phyloP scores from a whole-genome alignment of 1,140 invertebrate species.

The Diachasmimorpha longicaudata region DNA sequence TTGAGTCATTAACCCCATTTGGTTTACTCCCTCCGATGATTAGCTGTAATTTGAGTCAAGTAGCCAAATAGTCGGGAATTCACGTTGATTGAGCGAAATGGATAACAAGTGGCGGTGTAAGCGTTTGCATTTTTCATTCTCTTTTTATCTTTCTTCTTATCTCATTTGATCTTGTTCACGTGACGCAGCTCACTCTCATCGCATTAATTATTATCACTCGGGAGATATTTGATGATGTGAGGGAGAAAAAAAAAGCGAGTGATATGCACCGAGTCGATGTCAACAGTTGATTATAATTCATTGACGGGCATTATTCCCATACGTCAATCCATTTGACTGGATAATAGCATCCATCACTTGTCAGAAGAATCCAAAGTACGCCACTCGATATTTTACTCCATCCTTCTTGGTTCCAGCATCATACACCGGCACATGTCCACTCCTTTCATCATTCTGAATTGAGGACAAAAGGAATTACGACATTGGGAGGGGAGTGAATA shows the following conservation, averaged over 20 bases:
- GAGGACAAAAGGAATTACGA: background rate
- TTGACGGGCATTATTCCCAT: background rate
- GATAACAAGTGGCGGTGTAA: background rate
- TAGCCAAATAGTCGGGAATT: slow-evolving; percentile 27
- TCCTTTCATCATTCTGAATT: background rate
- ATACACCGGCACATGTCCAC: background rate
- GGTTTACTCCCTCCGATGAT: slow-evolving; percentile 7
- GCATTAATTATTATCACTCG: background rate
- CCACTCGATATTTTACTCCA: background rate
- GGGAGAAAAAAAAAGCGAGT: background rate
- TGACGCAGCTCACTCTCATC: background rate
- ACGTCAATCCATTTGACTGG: background rate
- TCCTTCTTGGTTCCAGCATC: background rate
- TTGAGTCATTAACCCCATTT: slow-evolving; percentile 4
- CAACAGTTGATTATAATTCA: background rate
- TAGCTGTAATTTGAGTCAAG: slow-evolving; percentile 30
- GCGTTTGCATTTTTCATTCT: background rate
- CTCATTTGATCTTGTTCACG: background rate
- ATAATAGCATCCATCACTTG: slow-evolving; percentile 2
- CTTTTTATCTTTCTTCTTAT: background rate
- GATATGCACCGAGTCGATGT: background rate
- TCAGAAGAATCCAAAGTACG: background rate
- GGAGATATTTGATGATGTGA: too few relatives aligned
- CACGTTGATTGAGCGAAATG: slow-evolving; percentile 16
- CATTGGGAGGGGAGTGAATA: background rate